Base-by-base conservation (phyloP, 2,113 vertebrate species). In the Chascanopsetta lugubris region DNA sequence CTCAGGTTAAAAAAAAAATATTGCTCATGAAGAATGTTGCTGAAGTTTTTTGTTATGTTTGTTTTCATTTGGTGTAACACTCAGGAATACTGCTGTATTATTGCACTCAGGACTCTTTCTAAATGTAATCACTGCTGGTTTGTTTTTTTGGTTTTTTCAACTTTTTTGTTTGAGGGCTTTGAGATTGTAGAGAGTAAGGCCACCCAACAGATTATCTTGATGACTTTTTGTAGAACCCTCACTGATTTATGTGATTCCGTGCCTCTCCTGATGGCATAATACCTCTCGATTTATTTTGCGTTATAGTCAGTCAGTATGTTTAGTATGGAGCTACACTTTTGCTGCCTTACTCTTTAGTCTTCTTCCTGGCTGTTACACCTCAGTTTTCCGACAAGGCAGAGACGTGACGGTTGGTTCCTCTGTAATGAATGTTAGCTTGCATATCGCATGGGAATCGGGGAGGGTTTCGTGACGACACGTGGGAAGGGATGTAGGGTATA, bases 61-160 rank as follows among this genome's bases (percentile, higher is more conserved):
- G 27, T 46, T 20, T 58, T 79, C 24, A 80, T 70, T 63, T 72
- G 80, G 80, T 87, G 81, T 88, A 88, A 87, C 78, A 81, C 88
- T 92, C 89, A 90, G 89, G 87, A 89, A 89, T 78, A 84, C 66
- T 78, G 75, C 80, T 85, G 65, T 77, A 77, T 72, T 82, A 84
- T 89, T 89, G 84, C 84, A 88, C 91, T 92, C 90, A 90, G 90
- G 87, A 87, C 53, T 66, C 65, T 72, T 87, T 73, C 53, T 77
- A 69, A 77, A 78, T 75, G 43, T 77, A 61, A 77, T 82, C 70
- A 80, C 70, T 74, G 85, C 61, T 75, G 61, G n/a, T n/a, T n/a
- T n/a, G n/a, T n/a, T n/a, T n/a, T n/a, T n/a, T n/a, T n/a, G n/a
- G n/a, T n/a, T n/a, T n/a, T n/a, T n/a, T n/a, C n/a, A n/a, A n/a